A percentile compares a stretch with the other conserved stretches of the same genome.
Evolutionary conservation across 2,888 invertebrate genomes (phyloP).

Genomic region (Volucella inanis): DNA sequence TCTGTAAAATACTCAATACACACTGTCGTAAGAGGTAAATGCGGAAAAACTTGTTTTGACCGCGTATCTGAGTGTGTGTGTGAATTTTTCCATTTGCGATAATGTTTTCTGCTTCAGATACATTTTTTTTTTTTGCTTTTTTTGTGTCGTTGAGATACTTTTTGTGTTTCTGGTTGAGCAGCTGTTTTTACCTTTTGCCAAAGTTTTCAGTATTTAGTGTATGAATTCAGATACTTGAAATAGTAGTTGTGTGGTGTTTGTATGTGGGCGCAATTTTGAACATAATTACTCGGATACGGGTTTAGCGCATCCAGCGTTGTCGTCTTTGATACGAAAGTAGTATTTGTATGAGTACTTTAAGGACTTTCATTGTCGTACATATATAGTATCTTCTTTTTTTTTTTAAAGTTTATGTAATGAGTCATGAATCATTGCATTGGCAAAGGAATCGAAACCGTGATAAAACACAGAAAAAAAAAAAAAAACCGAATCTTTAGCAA

Average conservation of each 20-base stretch:
- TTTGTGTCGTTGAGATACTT: constrained; percentile 22
- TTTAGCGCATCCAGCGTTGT: constrained; percentile 50
- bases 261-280: constrained; percentile 51
- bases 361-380: no score
- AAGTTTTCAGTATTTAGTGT: background rate
- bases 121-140: constrained; percentile 16
- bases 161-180: constrained; percentile 44
- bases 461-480: no score
- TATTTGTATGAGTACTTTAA: no score
- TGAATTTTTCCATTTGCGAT: constrained; percentile 32
- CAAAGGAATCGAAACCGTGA: no score
- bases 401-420: no score
- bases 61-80: background rate
- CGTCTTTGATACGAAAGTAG: no score
- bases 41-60: constrained; percentile 69
- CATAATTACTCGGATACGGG: constrained; percentile 17
- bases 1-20: constrained; percentile 55
- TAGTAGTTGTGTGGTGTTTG: constrained; percentile 15
- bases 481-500: no score
- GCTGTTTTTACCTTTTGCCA: constrained; percentile 66
- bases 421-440: no score
- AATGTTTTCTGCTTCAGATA: constrained; percentile 32
- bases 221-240: no score
- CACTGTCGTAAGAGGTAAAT: constrained; percentile 27
- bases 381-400: no score